A percentile compares a stretch with the other conserved stretches of the same genome.
phyloP scores from a whole-genome alignment of 2,113 vertebrate species.

The Fulica atra region DNA sequence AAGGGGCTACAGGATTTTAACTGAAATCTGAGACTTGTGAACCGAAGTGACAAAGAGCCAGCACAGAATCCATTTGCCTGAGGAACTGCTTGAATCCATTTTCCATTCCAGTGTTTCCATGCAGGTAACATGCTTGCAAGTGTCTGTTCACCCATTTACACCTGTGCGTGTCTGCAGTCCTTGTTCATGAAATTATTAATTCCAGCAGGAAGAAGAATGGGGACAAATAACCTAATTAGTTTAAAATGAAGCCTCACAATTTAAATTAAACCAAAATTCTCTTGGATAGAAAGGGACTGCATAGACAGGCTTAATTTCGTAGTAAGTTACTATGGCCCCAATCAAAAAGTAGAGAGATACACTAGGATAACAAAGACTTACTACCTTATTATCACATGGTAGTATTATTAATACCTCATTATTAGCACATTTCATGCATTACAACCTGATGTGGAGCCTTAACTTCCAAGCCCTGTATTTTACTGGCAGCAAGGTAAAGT shows the following conservation, averaged over 20 bases:
- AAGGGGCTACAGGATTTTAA: background rate
- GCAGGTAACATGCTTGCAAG: background rate
- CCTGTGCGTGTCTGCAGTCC: background rate
- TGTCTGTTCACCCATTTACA: background rate
- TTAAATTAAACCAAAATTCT: background rate
- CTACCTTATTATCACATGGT: background rate
- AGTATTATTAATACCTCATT: constrained; percentile 9
- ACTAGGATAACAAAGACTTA: background rate
- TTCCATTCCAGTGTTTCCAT: background rate
- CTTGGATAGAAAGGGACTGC: background rate
- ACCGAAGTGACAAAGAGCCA: background rate
- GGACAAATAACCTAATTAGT: constrained; percentile 6
- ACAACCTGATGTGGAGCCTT: background rate
- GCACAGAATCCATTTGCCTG: background rate
- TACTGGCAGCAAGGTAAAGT: background rate
- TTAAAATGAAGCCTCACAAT: background rate
- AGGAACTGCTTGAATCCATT: background rate
- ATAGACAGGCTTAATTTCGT: background rate
- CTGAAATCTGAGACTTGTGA: background rate
- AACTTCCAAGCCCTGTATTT: background rate
- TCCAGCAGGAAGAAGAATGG: background rate
- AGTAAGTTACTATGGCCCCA: background rate
- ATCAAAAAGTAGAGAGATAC: background rate
- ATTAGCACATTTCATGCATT: background rate
- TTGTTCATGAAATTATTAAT: background rate